Evolutionary conservation across 2,113 vertebrate species (phyloP).

Genomic region (Bothrops jararaca): DNA sequence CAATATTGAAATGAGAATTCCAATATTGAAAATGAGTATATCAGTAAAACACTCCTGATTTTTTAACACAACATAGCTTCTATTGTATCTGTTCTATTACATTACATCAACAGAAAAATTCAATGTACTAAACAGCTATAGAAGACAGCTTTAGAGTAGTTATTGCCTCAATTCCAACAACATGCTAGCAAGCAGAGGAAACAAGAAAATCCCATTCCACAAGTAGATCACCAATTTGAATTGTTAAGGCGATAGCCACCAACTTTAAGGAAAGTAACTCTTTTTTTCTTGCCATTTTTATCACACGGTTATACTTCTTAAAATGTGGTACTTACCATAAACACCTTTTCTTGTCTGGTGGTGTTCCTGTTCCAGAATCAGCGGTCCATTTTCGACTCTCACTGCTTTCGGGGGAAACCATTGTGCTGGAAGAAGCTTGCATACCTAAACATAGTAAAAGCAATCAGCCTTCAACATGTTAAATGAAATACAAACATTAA

Average conservation of each 20-base stretch:
- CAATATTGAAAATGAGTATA: neutral
- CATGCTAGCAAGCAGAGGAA: neutral
- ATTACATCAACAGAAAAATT: neutral
- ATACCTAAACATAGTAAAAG: constrained; percentile 73
- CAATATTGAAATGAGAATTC: neutral
- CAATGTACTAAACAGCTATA: neutral
- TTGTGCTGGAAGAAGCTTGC: constrained; percentile 81
- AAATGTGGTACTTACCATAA: constrained; percentile 75
- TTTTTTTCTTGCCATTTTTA: neutral
- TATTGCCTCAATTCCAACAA: neutral
- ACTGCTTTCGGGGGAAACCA: constrained; percentile 64
- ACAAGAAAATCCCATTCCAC: neutral
- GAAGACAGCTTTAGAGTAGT: neutral
- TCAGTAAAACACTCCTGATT: neutral
- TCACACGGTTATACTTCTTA: neutral
- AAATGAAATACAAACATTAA: neutral
- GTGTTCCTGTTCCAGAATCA: constrained; percentile 31
- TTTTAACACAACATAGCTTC: neutral
- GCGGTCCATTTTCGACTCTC: constrained; percentile 69
- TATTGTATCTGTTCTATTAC: neutral
- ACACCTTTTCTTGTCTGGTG: constrained; percentile 70
- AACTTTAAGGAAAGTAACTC: neutral
- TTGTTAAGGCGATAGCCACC: neutral
- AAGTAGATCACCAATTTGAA: neutral
- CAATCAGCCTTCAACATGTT: constrained; percentile 2